phyloP scores from a whole-genome alignment of 2,113 vertebrate species.

The Nansenia antarctica region DNA sequence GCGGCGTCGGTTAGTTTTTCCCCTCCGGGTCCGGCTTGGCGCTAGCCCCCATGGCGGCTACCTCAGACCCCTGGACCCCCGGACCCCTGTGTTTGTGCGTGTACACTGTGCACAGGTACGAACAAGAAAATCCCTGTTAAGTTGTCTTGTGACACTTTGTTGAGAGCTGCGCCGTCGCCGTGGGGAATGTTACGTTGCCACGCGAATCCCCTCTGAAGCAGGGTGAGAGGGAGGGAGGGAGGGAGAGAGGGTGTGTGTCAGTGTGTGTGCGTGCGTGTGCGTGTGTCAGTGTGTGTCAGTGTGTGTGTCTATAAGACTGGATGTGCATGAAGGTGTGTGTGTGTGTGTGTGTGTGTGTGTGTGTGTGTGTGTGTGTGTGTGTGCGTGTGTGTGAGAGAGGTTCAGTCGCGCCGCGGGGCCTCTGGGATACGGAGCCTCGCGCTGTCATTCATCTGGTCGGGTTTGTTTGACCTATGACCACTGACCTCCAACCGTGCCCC shows the following conservation, averaged over 20 bases:
- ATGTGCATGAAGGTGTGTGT: neutral
- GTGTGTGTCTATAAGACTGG: neutral
- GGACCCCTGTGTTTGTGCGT: slow-evolving; percentile 52
- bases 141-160: slow-evolving; percentile 81
- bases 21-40: slow-evolving; percentile 5
- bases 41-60: slow-evolving; percentile 27
- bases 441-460: slow-evolving; percentile 36
- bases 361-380: slow-evolving; percentile 1
- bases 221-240: neutral
- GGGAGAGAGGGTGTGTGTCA: slow-evolving; percentile 23
- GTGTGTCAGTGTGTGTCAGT: slow-evolving; percentile 34
- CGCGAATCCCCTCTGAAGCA: slow-evolving; percentile 63
- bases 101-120: slow-evolving; percentile 71
- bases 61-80: slow-evolving; percentile 31
- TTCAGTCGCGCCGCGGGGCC: slow-evolving; percentile 22
- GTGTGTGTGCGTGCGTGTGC: no score
- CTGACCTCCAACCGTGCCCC: slow-evolving; percentile 19
- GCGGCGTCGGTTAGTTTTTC: slow-evolving; percentile 12
- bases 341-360: neutral
- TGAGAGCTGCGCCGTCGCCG: slow-evolving; percentile 59
- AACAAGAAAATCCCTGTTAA: slow-evolving; percentile 88
- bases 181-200: slow-evolving; percentile 75
- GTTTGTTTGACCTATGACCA: slow-evolving; percentile 69
- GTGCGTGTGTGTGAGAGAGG: neutral
- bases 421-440: slow-evolving; percentile 10